These are phyloP conservation scores for Psittacara wagleri DNA, from an alignment of 2,113 vertebrate genomes.

Conservation along the genomic window DNA sequence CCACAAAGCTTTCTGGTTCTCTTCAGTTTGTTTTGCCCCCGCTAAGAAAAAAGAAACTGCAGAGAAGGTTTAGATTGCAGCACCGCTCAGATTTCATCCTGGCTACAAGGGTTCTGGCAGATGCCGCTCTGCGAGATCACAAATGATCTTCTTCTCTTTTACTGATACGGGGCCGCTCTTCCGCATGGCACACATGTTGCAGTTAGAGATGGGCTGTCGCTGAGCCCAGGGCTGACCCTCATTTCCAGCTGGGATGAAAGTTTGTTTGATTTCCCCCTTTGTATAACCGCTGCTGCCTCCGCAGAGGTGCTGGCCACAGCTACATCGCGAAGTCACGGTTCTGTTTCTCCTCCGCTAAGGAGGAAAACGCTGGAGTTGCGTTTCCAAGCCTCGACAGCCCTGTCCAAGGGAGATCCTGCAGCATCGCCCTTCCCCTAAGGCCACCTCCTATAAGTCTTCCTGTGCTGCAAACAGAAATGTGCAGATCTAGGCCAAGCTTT, in stretches of 20 bases:
- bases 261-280: background rate
- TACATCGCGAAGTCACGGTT: accelerated
- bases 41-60: background rate
- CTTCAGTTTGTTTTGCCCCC: background rate
- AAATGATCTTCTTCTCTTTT: background rate
- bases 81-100: background rate
- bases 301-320: accelerated
- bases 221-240: background rate
- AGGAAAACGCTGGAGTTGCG: accelerated
- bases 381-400: accelerated
- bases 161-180: accelerated
- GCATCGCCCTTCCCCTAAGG: background rate
- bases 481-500: background rate
- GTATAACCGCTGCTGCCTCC: accelerated
- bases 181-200: accelerated
- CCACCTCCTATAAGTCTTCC: background rate
- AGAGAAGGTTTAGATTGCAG: background rate
- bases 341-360: background rate
- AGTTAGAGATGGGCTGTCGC: background rate
- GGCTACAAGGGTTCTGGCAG: background rate
- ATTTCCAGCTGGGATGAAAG: background rate
- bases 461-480: background rate
- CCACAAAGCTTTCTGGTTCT: background rate
- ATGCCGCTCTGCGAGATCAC: background rate
- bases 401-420: background rate